Base-by-base conservation (phyloP, 2,888 invertebrate species). In the Pollenia griseotomentosa region DNA sequence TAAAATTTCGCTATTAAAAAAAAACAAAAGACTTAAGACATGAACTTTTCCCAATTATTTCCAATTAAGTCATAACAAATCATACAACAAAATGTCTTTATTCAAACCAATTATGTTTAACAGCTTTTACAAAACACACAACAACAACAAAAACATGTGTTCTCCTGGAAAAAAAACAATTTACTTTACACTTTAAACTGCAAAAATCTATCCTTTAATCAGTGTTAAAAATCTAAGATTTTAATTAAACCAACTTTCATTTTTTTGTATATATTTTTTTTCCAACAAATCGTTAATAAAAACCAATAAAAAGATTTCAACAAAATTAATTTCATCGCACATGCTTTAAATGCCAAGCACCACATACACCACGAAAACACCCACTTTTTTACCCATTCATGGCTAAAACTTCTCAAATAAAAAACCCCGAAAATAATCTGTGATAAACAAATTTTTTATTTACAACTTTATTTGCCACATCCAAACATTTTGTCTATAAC, bases 401-500 rank as follows among this genome's bases (percentile, higher is more conserved):
- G 23, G 48, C 5, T 46, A 44, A 19, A 59, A 55, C 11, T 23
- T 2, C 2, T 23, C 6, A 23, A 12, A 61, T 71, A 53, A 44
- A 12, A 61, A 71, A 53, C 44, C 23, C 16, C 42, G 1, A 48
- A 61, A 57, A 77, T 79, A 80, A 75, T 71, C 75, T 71, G 10
- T 46, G 83, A 83, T 75, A 83, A 86, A 80, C 86, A 79, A 80
- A 83, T 71, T 80, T 77, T 77, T 68, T 59, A 66, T 73, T 83
- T 66, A 87, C 86, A 86, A 81, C 86, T 87, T 81, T 84, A 87
- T 86, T 86, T 86, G 74, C 77, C 55, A 57, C 19, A 74, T 42
- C 53, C 63, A 74, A 59, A 8, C 7, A 42, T 33, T 42, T 7
- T 11, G 16, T 16, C 2, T 14, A 53, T 53, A 16, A 14, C 19